Evolutionary conservation across 2,113 vertebrate genomes (phyloP).

Genomic region (Chaetodon auriga): DNA sequence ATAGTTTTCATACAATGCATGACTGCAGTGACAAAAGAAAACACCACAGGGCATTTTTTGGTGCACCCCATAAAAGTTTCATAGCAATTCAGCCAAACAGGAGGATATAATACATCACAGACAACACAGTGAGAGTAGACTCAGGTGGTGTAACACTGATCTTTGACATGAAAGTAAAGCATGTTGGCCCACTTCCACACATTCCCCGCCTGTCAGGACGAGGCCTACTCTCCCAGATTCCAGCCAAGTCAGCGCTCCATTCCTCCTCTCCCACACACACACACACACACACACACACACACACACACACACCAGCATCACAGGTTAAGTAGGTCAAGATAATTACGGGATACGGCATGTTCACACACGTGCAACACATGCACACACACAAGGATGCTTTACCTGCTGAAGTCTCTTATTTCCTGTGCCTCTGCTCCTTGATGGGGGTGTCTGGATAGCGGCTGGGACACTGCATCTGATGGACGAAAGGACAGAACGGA

Average conservation of each 20-base stretch:
- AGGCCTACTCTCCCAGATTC: slow-evolving; percentile 57
- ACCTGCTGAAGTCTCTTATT: slow-evolving; percentile 77
- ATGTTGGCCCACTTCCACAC: slow-evolving; percentile 36
- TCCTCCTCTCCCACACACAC: slow-evolving; percentile 24
- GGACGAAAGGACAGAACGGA: slow-evolving; percentile 26
- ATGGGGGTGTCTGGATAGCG: slow-evolving; percentile 45
- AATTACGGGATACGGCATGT: slow-evolving; percentile 43
- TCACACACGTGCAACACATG: slow-evolving; percentile 8
- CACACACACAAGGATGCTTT: slow-evolving; percentile 13
- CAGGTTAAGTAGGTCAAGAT: slow-evolving; percentile 49
- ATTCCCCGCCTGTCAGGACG: slow-evolving; percentile 60
- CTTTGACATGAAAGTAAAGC: slow-evolving; percentile 26
- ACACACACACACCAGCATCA: not conserved
- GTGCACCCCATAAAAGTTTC: not conserved
- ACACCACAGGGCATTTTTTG: not conserved
- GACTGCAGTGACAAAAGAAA: not conserved
- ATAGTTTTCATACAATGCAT: not conserved
- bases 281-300: slow-evolving; percentile 1
- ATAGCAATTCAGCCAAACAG: not conserved
- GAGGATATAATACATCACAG: not conserved
- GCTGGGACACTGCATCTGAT: slow-evolving; percentile 75
- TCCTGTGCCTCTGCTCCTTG: slow-evolving; percentile 65
- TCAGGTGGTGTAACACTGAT: slow-evolving; percentile 15
- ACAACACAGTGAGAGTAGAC: not conserved
- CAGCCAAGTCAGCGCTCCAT: slow-evolving; percentile 34